A percentile compares a stretch with the other conserved stretches of the same genome.
These are phyloP conservation scores for Lasioglossum leucozonium DNA, from an alignment of 2,888 invertebrate genomes.

Conservation along the genomic window DNA sequence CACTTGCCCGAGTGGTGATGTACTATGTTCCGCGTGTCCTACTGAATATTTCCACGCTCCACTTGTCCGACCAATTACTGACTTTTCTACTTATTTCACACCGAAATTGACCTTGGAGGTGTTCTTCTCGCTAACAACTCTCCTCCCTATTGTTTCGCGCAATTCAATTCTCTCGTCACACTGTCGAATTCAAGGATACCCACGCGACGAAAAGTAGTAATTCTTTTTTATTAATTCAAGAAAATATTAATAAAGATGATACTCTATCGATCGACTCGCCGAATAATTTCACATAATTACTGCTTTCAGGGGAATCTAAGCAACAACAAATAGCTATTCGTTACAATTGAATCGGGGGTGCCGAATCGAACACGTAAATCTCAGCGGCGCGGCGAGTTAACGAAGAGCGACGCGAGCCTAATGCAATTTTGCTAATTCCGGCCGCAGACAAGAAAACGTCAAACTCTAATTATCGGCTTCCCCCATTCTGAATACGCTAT, in stretches of 20 bases:
- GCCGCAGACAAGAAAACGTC: neutral
- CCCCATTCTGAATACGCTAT: too few relatives aligned
- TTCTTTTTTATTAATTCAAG: too few relatives aligned
- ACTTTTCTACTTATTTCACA: neutral
- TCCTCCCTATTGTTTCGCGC: neutral
- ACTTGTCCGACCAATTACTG: neutral
- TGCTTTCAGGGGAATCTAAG: neutral
- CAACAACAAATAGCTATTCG: neutral
- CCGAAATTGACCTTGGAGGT: neutral
- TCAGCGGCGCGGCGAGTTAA: neutral
- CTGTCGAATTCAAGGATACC: neutral
- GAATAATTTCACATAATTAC: neutral
- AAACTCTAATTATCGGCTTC: neutral
- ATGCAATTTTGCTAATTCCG: neutral
- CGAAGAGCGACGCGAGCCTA: conserved; percentile 1
- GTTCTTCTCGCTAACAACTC: neutral
- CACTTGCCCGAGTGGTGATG: neutral
- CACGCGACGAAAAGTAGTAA: too few relatives aligned
- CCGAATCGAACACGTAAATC: neutral
- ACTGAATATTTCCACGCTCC: neutral
- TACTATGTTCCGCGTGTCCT: neutral
- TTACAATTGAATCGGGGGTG: neutral
- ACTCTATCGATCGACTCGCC: neutral
- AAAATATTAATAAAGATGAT: neutral
- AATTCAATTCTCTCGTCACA: neutral